Percentiles rank a stretch among this genome's conserved stretches.
Conservation (phyloP, 2,888 invertebrate species). For the Cosmorhoe ocellata region DNA sequence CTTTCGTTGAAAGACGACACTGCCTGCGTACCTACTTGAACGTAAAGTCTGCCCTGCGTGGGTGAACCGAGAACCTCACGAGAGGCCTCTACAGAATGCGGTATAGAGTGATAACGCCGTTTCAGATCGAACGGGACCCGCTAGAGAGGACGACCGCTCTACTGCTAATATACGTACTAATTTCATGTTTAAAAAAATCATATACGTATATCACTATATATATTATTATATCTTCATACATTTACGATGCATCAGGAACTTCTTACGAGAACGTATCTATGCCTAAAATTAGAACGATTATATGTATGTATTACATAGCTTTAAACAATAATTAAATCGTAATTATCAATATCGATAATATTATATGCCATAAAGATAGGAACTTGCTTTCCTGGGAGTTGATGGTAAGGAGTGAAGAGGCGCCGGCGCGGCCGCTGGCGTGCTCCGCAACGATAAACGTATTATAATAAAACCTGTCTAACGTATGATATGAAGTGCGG, state of each 20-base stretch:
- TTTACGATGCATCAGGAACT: slow-evolving; percentile 83
- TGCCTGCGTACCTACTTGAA: slow-evolving; percentile 40
- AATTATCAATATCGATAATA: slow-evolving; percentile 84
- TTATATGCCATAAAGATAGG: slow-evolving; percentile 84
- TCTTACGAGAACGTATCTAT: slow-evolving; percentile 83
- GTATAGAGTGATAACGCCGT: slow-evolving; percentile 39
- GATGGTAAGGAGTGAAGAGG: slow-evolving; percentile 70
- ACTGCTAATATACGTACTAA: slow-evolving; percentile 81
- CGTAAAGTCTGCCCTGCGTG: slow-evolving; percentile 31
- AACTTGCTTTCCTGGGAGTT: slow-evolving; percentile 83
- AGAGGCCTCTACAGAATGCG: slow-evolving; percentile 34
- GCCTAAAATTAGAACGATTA: slow-evolving; percentile 83
- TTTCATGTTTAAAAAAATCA: slow-evolving; percentile 80
- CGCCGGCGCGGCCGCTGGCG: slow-evolving; percentile 74
- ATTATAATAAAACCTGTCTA: slow-evolving; percentile 80
- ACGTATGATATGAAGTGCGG: slow-evolving; percentile 81
- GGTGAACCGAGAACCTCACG: slow-evolving; percentile 14
- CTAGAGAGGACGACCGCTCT: slow-evolving; percentile 78
- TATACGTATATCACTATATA: slow-evolving; percentile 81
- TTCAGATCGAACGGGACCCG: slow-evolving; percentile 54
- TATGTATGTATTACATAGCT: slow-evolving; percentile 84
- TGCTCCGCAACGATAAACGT: slow-evolving; percentile 77
- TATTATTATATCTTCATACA: slow-evolving; percentile 83
- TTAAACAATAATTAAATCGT: slow-evolving; percentile 84
- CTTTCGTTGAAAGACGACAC: slow-evolving; percentile 37